These are phyloP conservation scores for Todiramphus chloris DNA, from an alignment of 2,113 vertebrate species.

Conservation along the genomic window DNA sequence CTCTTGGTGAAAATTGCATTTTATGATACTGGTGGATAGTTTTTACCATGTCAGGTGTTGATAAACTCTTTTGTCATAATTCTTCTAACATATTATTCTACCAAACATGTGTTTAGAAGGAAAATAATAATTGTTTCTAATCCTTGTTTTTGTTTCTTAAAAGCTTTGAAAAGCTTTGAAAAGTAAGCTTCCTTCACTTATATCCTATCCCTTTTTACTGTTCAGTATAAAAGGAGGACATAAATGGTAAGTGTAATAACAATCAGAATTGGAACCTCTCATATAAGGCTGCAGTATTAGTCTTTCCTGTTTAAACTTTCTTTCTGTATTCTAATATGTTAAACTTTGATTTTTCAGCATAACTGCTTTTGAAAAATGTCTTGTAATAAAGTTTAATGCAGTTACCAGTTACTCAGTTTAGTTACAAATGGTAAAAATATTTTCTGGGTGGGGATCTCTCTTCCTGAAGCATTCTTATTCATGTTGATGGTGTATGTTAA, in stretches of 20 bases:
- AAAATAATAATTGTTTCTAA: conserved; percentile 43
- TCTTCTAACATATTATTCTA: not conserved
- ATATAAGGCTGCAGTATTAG: not conserved
- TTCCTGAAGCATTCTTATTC: not conserved
- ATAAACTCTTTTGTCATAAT: not conserved
- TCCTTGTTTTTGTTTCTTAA: conserved; percentile 62
- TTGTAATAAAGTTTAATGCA: not conserved
- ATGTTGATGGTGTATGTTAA: not conserved
- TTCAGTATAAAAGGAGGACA: conserved; percentile 64
- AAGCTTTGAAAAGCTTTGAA: conserved; percentile 46
- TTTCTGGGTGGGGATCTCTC: not conserved
- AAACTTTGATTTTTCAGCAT: not conserved
- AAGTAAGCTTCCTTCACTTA: conserved; percentile 60
- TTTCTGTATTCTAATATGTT: not conserved
- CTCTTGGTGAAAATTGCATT: not conserved
- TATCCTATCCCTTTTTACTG: conserved; percentile 54
- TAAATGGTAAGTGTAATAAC: conserved; percentile 70
- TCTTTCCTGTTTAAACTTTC: not conserved
- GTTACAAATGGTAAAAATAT: not conserved
- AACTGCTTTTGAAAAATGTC: not conserved
- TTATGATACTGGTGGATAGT: not conserved
- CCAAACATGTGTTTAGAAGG: not conserved
- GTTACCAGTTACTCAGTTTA: not conserved
- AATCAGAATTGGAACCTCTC: not conserved
- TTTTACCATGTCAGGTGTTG: not conserved